Percentiles rank a stretch among this genome's conserved stretches.
Conservation (phyloP, 2,888 invertebrate species). For the Xanthorhoe spadicearia region DNA sequence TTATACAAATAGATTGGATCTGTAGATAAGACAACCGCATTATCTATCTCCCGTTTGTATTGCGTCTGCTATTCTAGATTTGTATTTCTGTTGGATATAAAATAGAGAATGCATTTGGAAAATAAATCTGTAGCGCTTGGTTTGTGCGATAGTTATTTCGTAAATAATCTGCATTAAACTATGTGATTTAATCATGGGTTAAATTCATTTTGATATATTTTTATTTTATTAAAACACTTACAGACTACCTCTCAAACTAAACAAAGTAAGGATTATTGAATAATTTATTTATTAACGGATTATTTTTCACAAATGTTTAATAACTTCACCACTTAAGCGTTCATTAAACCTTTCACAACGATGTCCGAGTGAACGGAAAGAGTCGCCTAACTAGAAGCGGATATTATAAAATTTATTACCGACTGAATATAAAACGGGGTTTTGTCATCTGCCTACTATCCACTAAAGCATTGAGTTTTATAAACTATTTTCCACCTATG, state of each 20-base stretch:
- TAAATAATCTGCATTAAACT: too few species aligned
- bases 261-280: too few species aligned
- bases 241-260: too few species aligned
- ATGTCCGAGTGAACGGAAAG: slow-evolving; percentile 32
- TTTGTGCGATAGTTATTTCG: neutral
- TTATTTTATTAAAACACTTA: too few species aligned
- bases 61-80: slow-evolving; percentile 7
- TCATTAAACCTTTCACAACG: slow-evolving; percentile 39
- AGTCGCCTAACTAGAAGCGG: slow-evolving; percentile 47
- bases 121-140: neutral
- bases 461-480: slow-evolving; percentile 6
- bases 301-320: neutral
- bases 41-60: slow-evolving; percentile 24
- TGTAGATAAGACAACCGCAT: slow-evolving; percentile 43
- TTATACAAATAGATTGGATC: slow-evolving; percentile 51
- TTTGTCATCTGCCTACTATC: slow-evolving; percentile 41
- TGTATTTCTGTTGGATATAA: neutral
- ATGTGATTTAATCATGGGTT: too few species aligned
- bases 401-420: slow-evolving; percentile 57
- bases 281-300: too few species aligned
- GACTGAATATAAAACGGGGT: slow-evolving; percentile 52
- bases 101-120: neutral
- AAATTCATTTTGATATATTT: too few species aligned
- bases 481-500: neutral
- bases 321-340: slow-evolving; percentile 26